Evolutionary conservation across 2,113 vertebrate genomes (phyloP), one percentile per base, ranked within the genome.

Genomic region (Hepsetus odoe): DNA sequence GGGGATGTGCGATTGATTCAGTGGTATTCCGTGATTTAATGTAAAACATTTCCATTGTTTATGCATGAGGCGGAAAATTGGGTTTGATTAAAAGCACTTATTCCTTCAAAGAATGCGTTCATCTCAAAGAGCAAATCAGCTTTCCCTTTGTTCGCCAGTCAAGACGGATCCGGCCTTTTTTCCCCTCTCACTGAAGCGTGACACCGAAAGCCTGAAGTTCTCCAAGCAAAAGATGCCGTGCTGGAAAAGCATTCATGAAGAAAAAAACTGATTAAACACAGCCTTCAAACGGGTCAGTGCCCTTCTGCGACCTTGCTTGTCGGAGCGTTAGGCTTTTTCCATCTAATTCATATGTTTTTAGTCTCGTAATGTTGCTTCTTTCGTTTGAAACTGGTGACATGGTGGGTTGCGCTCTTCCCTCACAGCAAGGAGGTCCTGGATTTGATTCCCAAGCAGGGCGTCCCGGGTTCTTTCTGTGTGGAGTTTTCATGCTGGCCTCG

Each of bases 31-130:
- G 79, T 80, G 84, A 86, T 88, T 86, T 88, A 85, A 80, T 76
- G 33, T 56, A 40, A 84, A 70, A 80, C 82, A 80, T 74, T 61
- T 72, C 84, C 80, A 87, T 86, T 91, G 85, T 90, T 88, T 88
- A 90, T 87, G 81, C 81, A 90, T 90, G 83, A 88, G 82, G 72
- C 22, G 56, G 68, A 85, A 87, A 87, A 86, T 76, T 85, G 56
- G 84, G 79, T 80, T 83, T 87, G 83, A 88, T 88, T 83, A 85
- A n/a, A 80, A 26, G 22, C 76, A 24, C 62, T 77, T 73, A 44
- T 73, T 77, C 64, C 35, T 30, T 64, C 30, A 55, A 55, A 71
- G 26, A 76, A 24, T 64, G 42, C 72, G 22, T 55, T 68, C 42
- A 35, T 61, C 58, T 73, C 42, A 51, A 40, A 51, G 38, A 59